Base-by-base conservation (phyloP, 1,140 invertebrate species). In the Neotoxoptera formosana region DNA sequence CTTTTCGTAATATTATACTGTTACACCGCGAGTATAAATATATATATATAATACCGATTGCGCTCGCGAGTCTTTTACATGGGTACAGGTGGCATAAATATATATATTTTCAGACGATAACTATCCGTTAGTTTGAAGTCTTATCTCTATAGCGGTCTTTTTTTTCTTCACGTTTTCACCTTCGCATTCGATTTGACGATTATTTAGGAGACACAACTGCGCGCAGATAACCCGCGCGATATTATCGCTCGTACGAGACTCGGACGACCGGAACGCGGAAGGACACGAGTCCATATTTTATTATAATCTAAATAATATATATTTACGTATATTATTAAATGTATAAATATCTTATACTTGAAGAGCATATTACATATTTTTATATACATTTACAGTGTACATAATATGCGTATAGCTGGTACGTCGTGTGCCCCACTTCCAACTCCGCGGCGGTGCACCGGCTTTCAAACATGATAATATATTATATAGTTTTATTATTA, bases 201-300 rank as follows among this genome's bases (percentile, higher is more conserved):
- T 76, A n/a, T 30, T 76, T 76, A n/a, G n/a, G 30, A 76, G 60
- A 60, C 30, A 11, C 41, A 41, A 41, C n/a, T 30, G 25, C 11
- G 25, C n/a, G 60, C 17, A 67, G 60, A 67, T 60, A 60, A 60
- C 56, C 25, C 0, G 30, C 56, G 11, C 1, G 60, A 67, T 76
- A n/a, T n/a, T n/a, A 76, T 76, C 60, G 60, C 30, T 67, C 14
- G 14, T n/a, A n/a, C 30, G 60, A n/a, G 86, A 11, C 47, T 20
- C 4, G 47, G 86, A 34, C 36, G 36, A 23, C 2, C 90, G 41
- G 51, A 45, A 7, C 25, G 67, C 25, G 67, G 45, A 81, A 47
- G 56, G 30, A 81, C 90, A 51, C 90, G 56, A 91, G n/a, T 6
- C 90, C 45, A 91, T 91, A n/a, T n/a, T n/a, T 91, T 91, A 81